Base-by-base conservation (phyloP, 2,888 invertebrate species). In the Drosophila longiperda region DNA sequence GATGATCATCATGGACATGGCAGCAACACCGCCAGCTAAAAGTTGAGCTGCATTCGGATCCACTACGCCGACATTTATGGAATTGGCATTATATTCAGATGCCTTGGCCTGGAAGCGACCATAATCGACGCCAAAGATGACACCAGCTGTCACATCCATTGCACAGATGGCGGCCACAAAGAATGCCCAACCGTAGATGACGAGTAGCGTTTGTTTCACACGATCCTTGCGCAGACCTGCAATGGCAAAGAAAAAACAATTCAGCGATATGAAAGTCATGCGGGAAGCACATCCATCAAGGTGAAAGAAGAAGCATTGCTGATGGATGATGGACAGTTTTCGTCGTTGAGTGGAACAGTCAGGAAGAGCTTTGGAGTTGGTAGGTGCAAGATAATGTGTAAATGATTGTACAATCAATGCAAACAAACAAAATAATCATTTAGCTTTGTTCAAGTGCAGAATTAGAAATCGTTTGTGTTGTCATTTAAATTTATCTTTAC, bases 111-210 rank as follows among this genome's bases (percentile, higher is more conserved):
- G 77, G 64, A 92, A 91, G 36, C 89, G 83, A 1, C 90, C 78
- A 63, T 87, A 93, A 59, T 93, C 93, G 6, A 93, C 64, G 38
- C 92, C 92, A 60, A 93, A 93, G 26, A 93, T 91, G 45, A 93
- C 82, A 7, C 92, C 93, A 3, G 92, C 67, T 0, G 80, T 82
- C 32, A 93, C 71, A 76, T 93, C 93, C 90, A 93, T 90, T 36
- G 80, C 73, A 58, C 90, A 90, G 33, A 93, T 88, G 48, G 75
- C 73, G 12, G 89, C 67, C 42, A 91, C 82, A 11, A 92, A 74
- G 58, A 87, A 78, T 2, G 90, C 86, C 93, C 93, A 93, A 49
- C 84, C 75, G 60, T 85, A 90, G 8, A 93, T 71, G 38, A 89
- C 82, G 12, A 74, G 75, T 50, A 87, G 77, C 5, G 90, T 86